These are phyloP conservation scores for Latrodectus geometricus DNA, from an alignment of 1,140 invertebrate genomes.

Conservation along the genomic window DNA sequence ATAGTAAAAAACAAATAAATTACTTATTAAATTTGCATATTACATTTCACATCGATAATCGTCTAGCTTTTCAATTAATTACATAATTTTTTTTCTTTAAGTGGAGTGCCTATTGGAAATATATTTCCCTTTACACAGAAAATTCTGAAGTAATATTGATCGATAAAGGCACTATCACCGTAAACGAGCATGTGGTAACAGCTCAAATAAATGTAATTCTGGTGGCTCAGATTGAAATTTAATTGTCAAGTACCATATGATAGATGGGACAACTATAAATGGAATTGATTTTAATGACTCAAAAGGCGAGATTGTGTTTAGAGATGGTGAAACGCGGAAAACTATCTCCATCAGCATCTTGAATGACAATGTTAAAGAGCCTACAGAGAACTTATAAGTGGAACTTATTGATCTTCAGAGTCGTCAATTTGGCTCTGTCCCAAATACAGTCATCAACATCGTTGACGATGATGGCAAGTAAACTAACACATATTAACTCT, in stretches of 20 bases:
- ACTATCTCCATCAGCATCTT: conserved; percentile 74
- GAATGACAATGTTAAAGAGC: conserved; percentile 69
- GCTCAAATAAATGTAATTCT: conserved; percentile 72
- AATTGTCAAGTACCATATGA: not conserved
- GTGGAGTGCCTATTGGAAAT: too few relatives aligned
- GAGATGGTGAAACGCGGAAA: conserved; percentile 72
- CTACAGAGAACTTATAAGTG: not conserved
- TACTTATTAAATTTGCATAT: too few relatives aligned
- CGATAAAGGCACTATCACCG: conserved; percentile 67
- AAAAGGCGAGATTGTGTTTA: conserved; percentile 73
- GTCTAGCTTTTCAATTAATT: too few relatives aligned
- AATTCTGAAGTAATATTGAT: not conserved
- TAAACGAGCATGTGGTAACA: conserved; percentile 74
- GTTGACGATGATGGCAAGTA: conserved; percentile 19
- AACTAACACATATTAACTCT: too few relatives aligned
- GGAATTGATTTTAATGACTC: not conserved
- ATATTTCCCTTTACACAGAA: too few relatives aligned
- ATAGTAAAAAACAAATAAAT: too few relatives aligned
- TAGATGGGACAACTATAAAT: not conserved
- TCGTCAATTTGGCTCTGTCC: not conserved
- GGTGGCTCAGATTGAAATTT: not conserved
- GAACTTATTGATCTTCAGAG: not conserved
- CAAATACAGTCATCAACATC: not conserved
- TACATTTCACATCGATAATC: too few relatives aligned
- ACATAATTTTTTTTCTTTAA: too few relatives aligned